Percentiles rank a stretch among this genome's conserved stretches.
Evolutionary conservation across 2,888 invertebrate genomes (phyloP).

Genomic region (Lasioglossum figueresi): DNA sequence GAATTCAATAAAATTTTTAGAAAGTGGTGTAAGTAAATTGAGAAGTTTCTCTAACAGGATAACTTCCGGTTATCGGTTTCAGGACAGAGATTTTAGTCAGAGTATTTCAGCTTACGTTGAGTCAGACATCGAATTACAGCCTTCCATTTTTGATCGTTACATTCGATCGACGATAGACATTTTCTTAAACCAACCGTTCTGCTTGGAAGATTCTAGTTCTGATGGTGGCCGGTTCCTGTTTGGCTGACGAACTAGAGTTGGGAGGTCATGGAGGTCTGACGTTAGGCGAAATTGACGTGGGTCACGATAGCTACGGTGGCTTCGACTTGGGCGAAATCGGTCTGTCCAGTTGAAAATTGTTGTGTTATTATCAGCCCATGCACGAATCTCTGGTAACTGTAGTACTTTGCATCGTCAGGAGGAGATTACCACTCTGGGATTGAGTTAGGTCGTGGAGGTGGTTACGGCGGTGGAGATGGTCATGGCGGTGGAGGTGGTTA

Average conservation of each 20-base stretch:
- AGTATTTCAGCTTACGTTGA: neutral
- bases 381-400: neutral
- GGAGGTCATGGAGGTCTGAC: slow-evolving; percentile 59
- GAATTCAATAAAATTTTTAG: neutral
- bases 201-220: slow-evolving; percentile 58
- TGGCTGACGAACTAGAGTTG: slow-evolving; percentile 46
- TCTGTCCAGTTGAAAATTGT: slow-evolving; percentile 33
- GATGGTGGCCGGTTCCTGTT: slow-evolving; percentile 59
- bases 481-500: slow-evolving; percentile 10
- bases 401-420: neutral
- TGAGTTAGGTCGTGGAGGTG: slow-evolving; percentile 59
- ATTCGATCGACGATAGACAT: neutral
- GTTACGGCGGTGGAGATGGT: neutral
- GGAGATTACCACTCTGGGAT: slow-evolving; percentile 44
- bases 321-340: slow-evolving; percentile 64
- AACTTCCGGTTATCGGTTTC: neutral
- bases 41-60: too few relatives aligned
- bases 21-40: neutral
- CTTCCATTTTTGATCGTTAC: neutral
- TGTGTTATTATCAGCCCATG: neutral
- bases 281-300: slow-evolving; percentile 76
- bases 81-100: neutral
- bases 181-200: neutral
- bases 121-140: neutral
- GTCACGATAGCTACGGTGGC: slow-evolving; percentile 42